phyloP scores from a whole-genome alignment of 1,140 invertebrate species.

The Bombus turneri region DNA sequence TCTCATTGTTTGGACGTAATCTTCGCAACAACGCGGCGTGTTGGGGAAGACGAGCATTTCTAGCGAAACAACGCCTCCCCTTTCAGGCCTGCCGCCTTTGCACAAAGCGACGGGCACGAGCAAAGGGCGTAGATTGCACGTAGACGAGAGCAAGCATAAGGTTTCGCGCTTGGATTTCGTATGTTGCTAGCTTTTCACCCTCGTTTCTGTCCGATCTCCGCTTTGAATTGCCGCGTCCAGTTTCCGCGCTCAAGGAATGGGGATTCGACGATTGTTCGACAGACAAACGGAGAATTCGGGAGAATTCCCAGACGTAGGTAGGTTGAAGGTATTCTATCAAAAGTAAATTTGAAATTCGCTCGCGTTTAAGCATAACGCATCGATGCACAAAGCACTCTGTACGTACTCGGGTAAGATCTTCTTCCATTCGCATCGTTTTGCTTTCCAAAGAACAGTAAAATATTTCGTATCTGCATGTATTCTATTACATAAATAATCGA shows the following conservation, averaged over 20 bases:
- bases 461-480: too few relatives aligned
- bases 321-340: neutral
- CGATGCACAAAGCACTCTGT: neutral
- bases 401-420: neutral
- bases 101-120: neutral
- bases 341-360: neutral
- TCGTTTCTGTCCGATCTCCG: conserved; percentile 24
- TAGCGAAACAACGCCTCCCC: conserved; percentile 3
- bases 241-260: neutral
- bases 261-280: conserved; percentile 20
- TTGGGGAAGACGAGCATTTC: neutral
- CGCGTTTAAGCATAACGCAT: neutral
- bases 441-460: too few relatives aligned
- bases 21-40: neutral
- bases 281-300: neutral
- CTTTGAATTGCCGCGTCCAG: conserved; percentile 20
- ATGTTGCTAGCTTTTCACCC: neutral
- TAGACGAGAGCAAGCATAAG: conserved; percentile 2
- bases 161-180: conserved; percentile 3
- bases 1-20: neutral
- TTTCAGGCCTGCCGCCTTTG: neutral
- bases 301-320: neutral
- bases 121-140: neutral
- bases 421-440: neutral
- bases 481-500: too few relatives aligned